phyloP scores from a whole-genome alignment of 2,797 vertebrate genomes.

The Rhinella marina region DNA sequence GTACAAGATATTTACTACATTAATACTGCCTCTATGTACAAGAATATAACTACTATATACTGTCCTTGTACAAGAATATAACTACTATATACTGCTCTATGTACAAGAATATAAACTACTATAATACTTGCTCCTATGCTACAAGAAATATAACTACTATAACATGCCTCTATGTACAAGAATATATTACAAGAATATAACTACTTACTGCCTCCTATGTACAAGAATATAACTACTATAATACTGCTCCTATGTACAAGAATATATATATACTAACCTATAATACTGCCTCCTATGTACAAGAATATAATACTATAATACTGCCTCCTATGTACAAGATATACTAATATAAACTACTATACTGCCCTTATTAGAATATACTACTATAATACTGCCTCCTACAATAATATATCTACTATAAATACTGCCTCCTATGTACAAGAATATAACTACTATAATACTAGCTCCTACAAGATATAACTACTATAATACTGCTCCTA shows the following conservation, averaged over 20 bases:
- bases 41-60: constrained; percentile 8
- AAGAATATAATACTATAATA: constrained; percentile 5
- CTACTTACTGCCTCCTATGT: constrained; percentile 5
- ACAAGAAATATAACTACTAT: background rate
- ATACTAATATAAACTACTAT: too few relatives aligned
- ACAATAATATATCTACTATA: constrained; percentile 2
- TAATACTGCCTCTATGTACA: background rate
- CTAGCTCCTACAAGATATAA: constrained; percentile 10
- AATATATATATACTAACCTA: constrained; percentile 9
- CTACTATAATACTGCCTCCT: constrained; percentile 3
- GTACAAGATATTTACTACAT: background rate
- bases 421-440: background rate
- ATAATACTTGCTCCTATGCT: background rate
- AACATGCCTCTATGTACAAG: constrained; percentile 6
- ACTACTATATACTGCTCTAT: constrained; percentile 3
- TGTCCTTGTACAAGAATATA: background rate
- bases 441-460: constrained; percentile 17
- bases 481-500: constrained; percentile 10
- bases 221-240: constrained; percentile 13
- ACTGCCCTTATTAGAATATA: too few relatives aligned
- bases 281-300: constrained; percentile 3
- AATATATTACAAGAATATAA: constrained; percentile 10
- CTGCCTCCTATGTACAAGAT: constrained; percentile 2
- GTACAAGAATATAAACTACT: constrained; percentile 8
- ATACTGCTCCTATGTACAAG: constrained; percentile 3